Conservation (phyloP, 2,888 invertebrate genomes). For the Zonitis immaculata region DNA sequence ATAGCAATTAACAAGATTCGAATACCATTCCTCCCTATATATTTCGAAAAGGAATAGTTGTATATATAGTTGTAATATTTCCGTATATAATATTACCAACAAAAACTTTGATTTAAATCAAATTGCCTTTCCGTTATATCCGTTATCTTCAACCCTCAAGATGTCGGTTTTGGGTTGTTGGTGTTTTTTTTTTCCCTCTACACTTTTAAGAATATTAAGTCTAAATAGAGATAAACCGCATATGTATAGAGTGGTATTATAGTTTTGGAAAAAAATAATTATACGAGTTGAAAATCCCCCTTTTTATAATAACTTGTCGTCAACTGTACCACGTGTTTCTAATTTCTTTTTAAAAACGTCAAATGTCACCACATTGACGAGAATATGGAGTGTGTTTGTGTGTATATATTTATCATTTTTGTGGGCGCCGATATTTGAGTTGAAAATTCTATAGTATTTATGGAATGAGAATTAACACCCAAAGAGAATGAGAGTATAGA, state of each 20-base stretch:
- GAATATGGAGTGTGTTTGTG: not conserved
- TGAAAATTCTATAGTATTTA: conserved; percentile 1
- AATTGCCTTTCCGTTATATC: conserved; percentile 9
- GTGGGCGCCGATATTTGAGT: conserved; percentile 15
- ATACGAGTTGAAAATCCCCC: not conserved
- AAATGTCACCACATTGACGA: not conserved
- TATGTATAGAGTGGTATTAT: too few species aligned
- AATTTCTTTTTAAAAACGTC: not conserved
- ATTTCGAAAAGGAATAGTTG: conserved; percentile 5
- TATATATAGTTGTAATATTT: conserved; percentile 9
- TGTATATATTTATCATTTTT: conserved; percentile 10
- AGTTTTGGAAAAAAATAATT: not conserved
- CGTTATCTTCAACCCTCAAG: conserved; percentile 10
- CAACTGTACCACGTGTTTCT: conserved; percentile 1
- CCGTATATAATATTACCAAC: conserved; percentile 9
- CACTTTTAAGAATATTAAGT: too few species aligned
- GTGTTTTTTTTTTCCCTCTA: too few species aligned
- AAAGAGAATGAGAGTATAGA: not conserved
- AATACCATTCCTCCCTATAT: conserved; percentile 27
- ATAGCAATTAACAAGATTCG: conserved; percentile 35
- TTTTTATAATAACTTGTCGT: not conserved
- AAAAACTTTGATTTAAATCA: not conserved
- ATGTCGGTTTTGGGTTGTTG: too few species aligned
- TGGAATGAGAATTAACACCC: conserved; percentile 6
- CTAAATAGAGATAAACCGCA: too few species aligned